These are phyloP conservation scores for Hanleya hanleyi DNA, from an alignment of 2,888 invertebrate genomes.

Conservation along the genomic window DNA sequence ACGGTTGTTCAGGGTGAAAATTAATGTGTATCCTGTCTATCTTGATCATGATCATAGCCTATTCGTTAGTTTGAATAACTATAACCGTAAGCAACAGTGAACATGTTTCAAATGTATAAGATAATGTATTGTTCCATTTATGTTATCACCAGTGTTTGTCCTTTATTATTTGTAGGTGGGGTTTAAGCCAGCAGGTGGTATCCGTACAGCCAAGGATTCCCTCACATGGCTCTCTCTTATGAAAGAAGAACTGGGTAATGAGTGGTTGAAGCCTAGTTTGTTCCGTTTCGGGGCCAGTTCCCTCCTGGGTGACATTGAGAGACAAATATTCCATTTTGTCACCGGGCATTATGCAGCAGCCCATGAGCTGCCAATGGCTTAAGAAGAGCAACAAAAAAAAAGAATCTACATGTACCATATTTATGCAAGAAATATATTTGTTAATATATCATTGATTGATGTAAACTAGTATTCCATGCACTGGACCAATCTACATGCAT, in stretches of 20 bases:
- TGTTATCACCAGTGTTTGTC: no score
- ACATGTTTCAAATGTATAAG: no score
- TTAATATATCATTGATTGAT: no score
- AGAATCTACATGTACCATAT: no score
- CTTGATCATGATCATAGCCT: neutral
- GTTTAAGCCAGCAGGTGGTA: constrained; percentile 98
- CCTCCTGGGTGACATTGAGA: constrained; percentile 85
- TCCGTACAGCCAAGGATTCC: constrained; percentile 88
- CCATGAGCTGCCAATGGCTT: constrained; percentile 71
- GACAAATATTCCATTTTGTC: constrained; percentile 70
- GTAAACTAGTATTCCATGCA: no score
- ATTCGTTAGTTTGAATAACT: no score
- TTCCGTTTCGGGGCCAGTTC: constrained; percentile 98
- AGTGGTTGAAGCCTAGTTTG: constrained; percentile 85
- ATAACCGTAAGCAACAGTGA: no score
- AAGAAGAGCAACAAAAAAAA: no score
- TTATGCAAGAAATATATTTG: no score
- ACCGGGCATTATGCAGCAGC: constrained; percentile 71
- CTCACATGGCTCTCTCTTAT: constrained; percentile 90
- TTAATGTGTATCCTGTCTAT: neutral
- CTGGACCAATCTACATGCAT: no score
- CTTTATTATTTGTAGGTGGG: constrained; percentile 81
- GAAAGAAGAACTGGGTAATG: constrained; percentile 86
- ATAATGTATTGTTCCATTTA: no score
- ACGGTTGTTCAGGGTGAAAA: no score